Percentiles rank a stretch among this genome's conserved stretches.
Evolutionary conservation across 2,113 vertebrate genomes (phyloP).

Genomic region (Isurus oxyrinchus): DNA sequence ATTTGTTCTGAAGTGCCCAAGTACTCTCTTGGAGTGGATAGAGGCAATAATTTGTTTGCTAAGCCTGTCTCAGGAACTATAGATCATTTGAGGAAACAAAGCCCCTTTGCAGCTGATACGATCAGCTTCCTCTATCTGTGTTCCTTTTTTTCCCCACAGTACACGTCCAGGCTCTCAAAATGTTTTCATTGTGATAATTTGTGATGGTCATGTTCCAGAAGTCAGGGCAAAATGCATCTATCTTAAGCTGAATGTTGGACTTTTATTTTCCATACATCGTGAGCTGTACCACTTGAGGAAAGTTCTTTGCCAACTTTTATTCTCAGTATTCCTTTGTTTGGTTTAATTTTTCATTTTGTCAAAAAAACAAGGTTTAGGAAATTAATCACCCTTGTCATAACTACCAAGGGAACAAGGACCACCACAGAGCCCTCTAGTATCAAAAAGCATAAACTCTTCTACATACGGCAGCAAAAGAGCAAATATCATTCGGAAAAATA

Average conservation of each 20-base stretch:
- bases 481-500: constrained; percentile 15
- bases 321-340: constrained; percentile 29
- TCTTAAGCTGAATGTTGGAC: not conserved
- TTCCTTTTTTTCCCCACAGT: constrained; percentile 59
- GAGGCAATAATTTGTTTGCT: constrained; percentile 62
- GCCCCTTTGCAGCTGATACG: constrained; percentile 53
- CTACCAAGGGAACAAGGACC: not conserved
- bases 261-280: not conserved
- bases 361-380: constrained; percentile 20
- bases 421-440: constrained; percentile 22
- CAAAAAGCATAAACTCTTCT: not conserved
- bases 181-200: constrained; percentile 45
- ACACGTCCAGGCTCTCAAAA: constrained; percentile 46
- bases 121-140: constrained; percentile 69
- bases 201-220: constrained; percentile 47
- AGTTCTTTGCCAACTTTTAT: constrained; percentile 16
- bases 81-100: constrained; percentile 69
- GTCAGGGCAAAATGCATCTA: constrained; percentile 1
- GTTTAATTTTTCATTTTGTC: constrained; percentile 32
- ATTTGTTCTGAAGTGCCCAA: constrained; percentile 49
- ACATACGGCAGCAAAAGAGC: constrained; percentile 7
- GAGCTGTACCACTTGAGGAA: not conserved
- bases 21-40: constrained; percentile 48
- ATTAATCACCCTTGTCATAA: not conserved
- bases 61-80: constrained; percentile 60